Base-by-base conservation (phyloP, 2,888 invertebrate species). In the Siphonodentalium dalli region DNA sequence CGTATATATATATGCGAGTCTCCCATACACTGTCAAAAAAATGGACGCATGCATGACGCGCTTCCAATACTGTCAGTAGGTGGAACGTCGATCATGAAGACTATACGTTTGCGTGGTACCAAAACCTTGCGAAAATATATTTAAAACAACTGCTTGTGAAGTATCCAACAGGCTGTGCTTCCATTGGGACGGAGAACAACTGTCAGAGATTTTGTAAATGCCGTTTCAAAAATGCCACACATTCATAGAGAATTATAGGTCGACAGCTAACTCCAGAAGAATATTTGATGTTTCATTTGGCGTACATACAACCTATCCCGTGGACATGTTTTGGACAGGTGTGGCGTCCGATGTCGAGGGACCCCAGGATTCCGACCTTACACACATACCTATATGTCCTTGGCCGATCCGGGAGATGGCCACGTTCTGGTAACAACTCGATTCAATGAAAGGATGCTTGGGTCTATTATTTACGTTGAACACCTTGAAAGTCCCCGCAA, bases 391-490 rank as follows among this genome's bases (percentile, higher is more conserved):
- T 40, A 54, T 38, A 44, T 53, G 53, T 40, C 46, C 0, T 21
- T 53, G 33, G 37, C 41, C 11, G 46, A 41, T 26, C 47, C 41
- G 13, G 41, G 46, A 28, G 53, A 53, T 20, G 44, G 53, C 0
- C 46, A 53, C 18, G 41, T 67, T 15, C 48, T 67, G 39, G 68
- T 66, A 11, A 69, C 68, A 13, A 69, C 68, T 18, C 51, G 65
- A 27, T 65, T 58, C 43, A 40, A 51, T 13, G 68, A 69, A 18
- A 67, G 68, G 68, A 61, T 69, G 64, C 47, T 57, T 42, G 68
- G 68, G 8, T 64, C 68, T 41, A 69, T 67, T 31, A 61, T 69
- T 24, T 66, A 69, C 40, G 66, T 69, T 48, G 68, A 69, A 48
- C 68, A 69, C 46, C 48, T 69, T n/a, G 68, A 69, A 51, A 48